Conservation (phyloP, 92 coral and sea anemone species). For the Porites rus region DNA sequence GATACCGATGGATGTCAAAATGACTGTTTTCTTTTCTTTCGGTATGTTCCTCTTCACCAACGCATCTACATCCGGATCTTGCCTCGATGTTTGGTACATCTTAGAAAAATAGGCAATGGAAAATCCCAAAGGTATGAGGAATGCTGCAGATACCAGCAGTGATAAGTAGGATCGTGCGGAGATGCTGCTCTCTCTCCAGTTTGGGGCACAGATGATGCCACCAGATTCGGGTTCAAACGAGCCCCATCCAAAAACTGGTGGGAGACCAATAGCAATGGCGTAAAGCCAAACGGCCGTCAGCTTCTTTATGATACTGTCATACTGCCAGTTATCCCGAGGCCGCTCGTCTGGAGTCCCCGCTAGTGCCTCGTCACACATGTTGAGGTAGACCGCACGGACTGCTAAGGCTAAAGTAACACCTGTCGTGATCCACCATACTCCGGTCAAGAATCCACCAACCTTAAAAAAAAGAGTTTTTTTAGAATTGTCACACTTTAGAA, state of each 20-base stretch:
- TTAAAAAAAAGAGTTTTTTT: slow-evolving; percentile 5
- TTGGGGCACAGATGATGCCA: slow-evolving; percentile 67
- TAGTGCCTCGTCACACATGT: slow-evolving; percentile 22
- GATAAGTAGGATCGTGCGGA: slow-evolving; percentile 53
- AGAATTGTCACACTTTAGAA: too few relatives aligned
- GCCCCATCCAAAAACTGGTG: slow-evolving; percentile 72
- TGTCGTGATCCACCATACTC: slow-evolving; percentile 63
- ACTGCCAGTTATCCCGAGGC: slow-evolving; percentile 19
- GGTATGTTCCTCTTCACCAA: slow-evolving; percentile 32
- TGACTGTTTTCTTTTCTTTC: slow-evolving; percentile 37
- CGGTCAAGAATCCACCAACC: slow-evolving; percentile 59
- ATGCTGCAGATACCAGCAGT: slow-evolving; percentile 50
- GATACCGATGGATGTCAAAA: slow-evolving; percentile 50
- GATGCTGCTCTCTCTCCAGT: slow-evolving; percentile 58
- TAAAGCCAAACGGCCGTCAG: slow-evolving; percentile 70
- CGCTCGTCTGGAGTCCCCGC: slow-evolving; percentile 23
- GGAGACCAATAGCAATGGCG: slow-evolving; percentile 52
- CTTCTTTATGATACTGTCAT: slow-evolving; percentile 21
- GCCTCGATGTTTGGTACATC: slow-evolving; percentile 17
- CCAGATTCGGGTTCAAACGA: slow-evolving; percentile 57
- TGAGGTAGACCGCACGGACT: slow-evolving; percentile 48
- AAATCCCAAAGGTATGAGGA: slow-evolving; percentile 57
- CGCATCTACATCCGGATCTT: slow-evolving; percentile 24
- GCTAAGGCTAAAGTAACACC: slow-evolving; percentile 58
- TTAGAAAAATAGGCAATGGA: slow-evolving; percentile 54